A percentile compares a stretch with the other conserved stretches of the same genome.
Evolutionary conservation across 2,797 vertebrate genomes (phyloP).

Genomic region (Sebastes iracundus): DNA sequence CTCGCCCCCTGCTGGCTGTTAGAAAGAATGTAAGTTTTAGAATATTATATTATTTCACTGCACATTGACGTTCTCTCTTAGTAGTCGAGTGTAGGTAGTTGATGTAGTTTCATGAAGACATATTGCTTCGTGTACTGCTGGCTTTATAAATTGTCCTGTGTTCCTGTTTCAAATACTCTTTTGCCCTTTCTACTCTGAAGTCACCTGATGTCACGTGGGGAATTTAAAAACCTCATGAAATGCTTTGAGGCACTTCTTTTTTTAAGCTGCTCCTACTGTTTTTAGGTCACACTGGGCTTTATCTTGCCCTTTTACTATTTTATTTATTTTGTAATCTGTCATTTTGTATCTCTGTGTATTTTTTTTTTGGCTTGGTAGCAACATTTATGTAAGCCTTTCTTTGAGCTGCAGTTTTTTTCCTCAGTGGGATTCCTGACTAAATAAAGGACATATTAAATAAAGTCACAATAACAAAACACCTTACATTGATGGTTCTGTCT

Average conservation of each 20-base stretch:
- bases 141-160: not conserved
- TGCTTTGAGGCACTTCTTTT: not conserved
- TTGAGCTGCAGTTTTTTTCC: not conserved
- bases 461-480: not conserved
- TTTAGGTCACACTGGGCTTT: constrained; percentile 19
- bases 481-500: constrained; percentile 9
- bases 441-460: not conserved
- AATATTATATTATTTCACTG: not conserved
- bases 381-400: not conserved
- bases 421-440: not conserved
- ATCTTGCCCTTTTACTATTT: not conserved
- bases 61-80: not conserved
- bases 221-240: constrained; percentile 4
- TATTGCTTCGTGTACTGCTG: not conserved
- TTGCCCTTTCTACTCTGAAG: not conserved
- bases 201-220: not conserved
- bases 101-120: not conserved
- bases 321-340: constrained; percentile 1
- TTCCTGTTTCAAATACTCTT: not conserved
- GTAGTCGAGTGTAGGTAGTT: not conserved
- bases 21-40: not conserved
- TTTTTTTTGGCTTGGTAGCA: not conserved
- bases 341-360: not conserved
- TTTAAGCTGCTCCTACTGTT: constrained; percentile 11
- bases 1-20: too few species aligned